Evolutionary conservation across 64 coral and sea anemone genomes (phyloP).

Genomic region (Pocillopora verrucosa): DNA sequence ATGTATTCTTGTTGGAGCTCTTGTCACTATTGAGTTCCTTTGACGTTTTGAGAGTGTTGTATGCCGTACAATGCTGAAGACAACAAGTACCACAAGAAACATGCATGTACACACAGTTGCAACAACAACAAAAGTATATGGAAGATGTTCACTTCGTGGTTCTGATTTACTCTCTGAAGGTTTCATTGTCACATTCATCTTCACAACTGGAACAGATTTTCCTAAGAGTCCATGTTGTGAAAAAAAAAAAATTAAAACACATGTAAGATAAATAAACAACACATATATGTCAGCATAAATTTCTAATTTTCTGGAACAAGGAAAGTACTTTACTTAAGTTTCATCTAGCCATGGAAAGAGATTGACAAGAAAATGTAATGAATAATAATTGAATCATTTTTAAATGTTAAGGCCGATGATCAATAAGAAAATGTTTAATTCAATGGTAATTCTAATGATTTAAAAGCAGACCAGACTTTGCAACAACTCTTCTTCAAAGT

Average conservation of each 20-base stretch:
- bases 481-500: not conserved
- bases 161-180: slow-evolving; percentile 10
- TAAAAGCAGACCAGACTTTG: not conserved
- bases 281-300: too few species aligned
- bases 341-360: too few species aligned
- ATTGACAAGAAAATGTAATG: too few species aligned
- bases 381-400: too few species aligned
- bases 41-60: slow-evolving; percentile 65
- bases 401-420: too few species aligned
- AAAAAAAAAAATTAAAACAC: not conserved
- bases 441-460: too few species aligned
- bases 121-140: slow-evolving; percentile 86
- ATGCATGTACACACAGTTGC: slow-evolving; percentile 91
- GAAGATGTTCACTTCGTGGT: slow-evolving; percentile 46
- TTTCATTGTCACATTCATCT: slow-evolving; percentile 27
- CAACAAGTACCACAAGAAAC: slow-evolving; percentile 87
- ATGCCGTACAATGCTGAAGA: slow-evolving; percentile 88
- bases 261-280: not conserved
- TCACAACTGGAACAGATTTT: not conserved
- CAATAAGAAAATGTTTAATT: too few species aligned
- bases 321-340: too few species aligned
- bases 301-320: too few species aligned
- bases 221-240: not conserved
- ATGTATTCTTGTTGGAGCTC: slow-evolving; percentile 68
- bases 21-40: slow-evolving; percentile 69